A percentile compares a stretch with the other conserved stretches of the same genome.
Conservation (phyloP, 2,113 vertebrate species). For the Arvicanthis niloticus region DNA sequence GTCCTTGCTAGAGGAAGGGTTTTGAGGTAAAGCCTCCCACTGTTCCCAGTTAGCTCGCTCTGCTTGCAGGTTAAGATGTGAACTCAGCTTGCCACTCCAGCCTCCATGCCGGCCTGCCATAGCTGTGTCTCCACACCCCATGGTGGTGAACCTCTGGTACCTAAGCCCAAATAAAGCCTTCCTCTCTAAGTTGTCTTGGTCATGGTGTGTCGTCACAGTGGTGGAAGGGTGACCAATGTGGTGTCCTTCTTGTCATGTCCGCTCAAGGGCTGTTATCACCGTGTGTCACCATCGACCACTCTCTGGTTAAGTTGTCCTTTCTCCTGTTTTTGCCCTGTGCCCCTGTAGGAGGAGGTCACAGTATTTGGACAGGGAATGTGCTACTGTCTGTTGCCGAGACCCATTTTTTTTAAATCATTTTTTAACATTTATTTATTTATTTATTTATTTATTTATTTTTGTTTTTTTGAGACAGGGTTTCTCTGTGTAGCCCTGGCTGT, state of each 20-base stretch:
- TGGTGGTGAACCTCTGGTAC: not conserved
- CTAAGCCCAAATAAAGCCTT: not conserved
- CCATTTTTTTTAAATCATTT: no score
- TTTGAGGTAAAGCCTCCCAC: not conserved
- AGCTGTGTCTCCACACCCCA: not conserved
- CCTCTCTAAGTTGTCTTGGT: not conserved
- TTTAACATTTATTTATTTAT: no score
- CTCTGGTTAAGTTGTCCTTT: no score
- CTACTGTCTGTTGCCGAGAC: not conserved
- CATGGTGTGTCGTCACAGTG: rapidly evolving
- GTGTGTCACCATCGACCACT: rapidly evolving
- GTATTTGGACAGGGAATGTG: not conserved
- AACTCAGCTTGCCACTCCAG: not conserved
- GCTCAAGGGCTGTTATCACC: not conserved
- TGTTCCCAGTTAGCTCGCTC: not conserved
- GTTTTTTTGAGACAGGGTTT: no score
- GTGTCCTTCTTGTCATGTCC: no score
- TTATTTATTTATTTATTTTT: no score
- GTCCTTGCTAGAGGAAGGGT: not conserved
- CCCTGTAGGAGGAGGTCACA: not conserved
- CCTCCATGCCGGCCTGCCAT: not conserved
- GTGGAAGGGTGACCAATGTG: not conserved
- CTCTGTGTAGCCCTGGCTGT: no score
- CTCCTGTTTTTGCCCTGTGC: not conserved
- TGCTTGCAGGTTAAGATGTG: not conserved